Evolutionary conservation across 2,797 vertebrate genomes (phyloP), one percentile per base, ranked within the genome.

Genomic region (Tauraco hartlaubi): DNA sequence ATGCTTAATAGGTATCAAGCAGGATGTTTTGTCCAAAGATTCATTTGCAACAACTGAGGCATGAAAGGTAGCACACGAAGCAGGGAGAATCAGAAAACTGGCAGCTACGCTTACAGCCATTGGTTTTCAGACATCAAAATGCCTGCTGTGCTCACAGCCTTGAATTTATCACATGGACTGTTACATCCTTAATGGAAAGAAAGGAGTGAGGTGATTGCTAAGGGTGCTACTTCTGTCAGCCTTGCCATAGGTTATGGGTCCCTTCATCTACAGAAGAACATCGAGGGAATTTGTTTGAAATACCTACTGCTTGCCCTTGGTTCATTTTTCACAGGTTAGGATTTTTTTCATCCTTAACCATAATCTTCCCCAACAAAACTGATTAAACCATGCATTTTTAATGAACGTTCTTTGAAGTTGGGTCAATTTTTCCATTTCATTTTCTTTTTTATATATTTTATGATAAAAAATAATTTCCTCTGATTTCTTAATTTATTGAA

Each of bases 31-130:
- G 26, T 91, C 49, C 72, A 33, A 80, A 91, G 11, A 52, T 85
- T 41, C 54, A 72, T 95, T 95, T 92, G 64, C 31, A 94, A 46
- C 15, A 95, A 51, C 64, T 31, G 64, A 86, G 68, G 81, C 69
- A 2, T 85, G 37, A 96, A 96, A 80, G 62, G 37, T 23, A 63
- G 6, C 14, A 43, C 63, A 85, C 6, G 5, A 94, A 90, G 31
- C 63, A 85, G 19, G 69, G 54, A 78, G 68, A 88, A 69, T 83
- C 64, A 59, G 68, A 54, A 73, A 68, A 52, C 11, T 76, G 62
- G 63, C 71, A 92, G 46, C 37, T 84, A n/a, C 3, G 6, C 9
- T 76, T 49, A 37, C 4, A 83, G 11, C 9, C 52, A 11, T 6
- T 61, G 59, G 20, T 62, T 86, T 95, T 69, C 71, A 64, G 52